A percentile compares a stretch with the other conserved stretches of the same genome.
Evolutionary conservation across 2,797 vertebrate genomes (phyloP).

Genomic region (Enteromius treurensis): DNA sequence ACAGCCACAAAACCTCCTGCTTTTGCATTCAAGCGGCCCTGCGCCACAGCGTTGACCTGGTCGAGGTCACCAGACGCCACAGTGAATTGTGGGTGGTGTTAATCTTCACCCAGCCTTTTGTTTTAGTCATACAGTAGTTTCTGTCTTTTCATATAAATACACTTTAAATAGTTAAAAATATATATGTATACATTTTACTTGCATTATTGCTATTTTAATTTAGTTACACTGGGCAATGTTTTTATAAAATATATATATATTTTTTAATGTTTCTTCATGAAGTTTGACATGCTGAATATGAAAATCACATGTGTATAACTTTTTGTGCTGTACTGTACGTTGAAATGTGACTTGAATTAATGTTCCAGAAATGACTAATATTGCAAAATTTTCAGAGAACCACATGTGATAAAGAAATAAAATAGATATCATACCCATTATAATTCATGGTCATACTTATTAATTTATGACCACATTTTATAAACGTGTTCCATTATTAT

Average conservation of each 20-base stretch:
- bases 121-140: background rate
- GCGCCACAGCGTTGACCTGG: conserved; percentile 42
- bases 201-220: background rate
- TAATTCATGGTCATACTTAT: background rate
- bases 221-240: background rate
- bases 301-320: background rate
- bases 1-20: conserved; percentile 16
- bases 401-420: background rate
- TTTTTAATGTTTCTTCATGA: background rate
- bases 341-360: background rate
- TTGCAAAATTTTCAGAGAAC: background rate
- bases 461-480: background rate
- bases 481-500: background rate
- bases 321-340: background rate
- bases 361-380: background rate
- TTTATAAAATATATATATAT: no score
- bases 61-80: conserved; percentile 38
- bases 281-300: background rate
- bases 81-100: conserved; percentile 1
- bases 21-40: conserved; percentile 41
- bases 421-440: background rate
- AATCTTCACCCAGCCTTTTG: conserved; percentile 7
- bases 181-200: background rate
- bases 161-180: background rate
- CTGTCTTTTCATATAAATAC: background rate